Evolutionary conservation across 2,797 vertebrate species (phyloP), one percentile per base, ranked within the genome.

Genomic region (Arnoldichthys spilopterus): DNA sequence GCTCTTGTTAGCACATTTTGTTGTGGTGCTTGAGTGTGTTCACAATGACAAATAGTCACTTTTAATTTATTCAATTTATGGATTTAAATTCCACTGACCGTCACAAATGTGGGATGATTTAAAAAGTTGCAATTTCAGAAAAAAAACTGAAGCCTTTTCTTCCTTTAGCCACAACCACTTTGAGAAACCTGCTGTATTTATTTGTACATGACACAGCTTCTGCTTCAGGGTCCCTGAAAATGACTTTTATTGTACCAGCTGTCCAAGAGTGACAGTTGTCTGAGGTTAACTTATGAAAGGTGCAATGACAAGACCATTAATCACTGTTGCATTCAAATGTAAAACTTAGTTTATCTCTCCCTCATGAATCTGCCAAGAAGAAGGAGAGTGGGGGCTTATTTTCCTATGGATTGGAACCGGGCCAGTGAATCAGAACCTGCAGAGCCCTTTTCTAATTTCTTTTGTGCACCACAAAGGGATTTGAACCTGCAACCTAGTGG

Each of bases 401-500:
- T 75, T 43, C 66, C 49, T 6, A 7, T 16, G 32, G 47, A 20
- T 72, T 43, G 76, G 76, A 72, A 26, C 40, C n/a, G 59, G 53
- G 68, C 76, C 76, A 72, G 45, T 64, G 59, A 63, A 43, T 64
- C 24, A 72, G 58, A 64, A 63, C 67, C 68, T 24, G 51, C 68
- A 43, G 58, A 63, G 68, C 18, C 32, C 22, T 47, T 78, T n/a
- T 53, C 58, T 43, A 54, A 78, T 40, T 71, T 72, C 56, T 53
- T 77, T 64, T 72, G 68, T 64, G 24, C 20, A 18, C 58, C 58
- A 63, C 43, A 30, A 30, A 43, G 68, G 61, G 45, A 63, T 72
- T 32, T 78, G 68, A 78, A 43, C 68, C 58, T 53, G n/a, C 30
- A 47, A 40, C 76, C 68, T 78, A 64, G 68, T 45, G 58, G 47